Base-by-base conservation (phyloP, 2,113 vertebrate species). In the Pygoscelis adeliae region DNA sequence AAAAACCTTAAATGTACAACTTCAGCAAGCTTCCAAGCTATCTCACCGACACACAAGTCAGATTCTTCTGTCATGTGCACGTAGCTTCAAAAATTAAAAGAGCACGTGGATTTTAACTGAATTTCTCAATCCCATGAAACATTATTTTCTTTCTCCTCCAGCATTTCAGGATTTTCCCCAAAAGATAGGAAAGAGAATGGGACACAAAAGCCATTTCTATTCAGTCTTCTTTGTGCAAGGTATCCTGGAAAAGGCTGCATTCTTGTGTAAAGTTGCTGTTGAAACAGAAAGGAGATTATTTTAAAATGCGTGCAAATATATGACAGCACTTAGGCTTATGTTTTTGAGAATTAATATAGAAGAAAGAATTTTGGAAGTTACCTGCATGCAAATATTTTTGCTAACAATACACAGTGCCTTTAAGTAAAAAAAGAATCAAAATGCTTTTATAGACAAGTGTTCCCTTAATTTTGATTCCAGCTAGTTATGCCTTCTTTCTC, bases 241-340 rank as follows among this genome's bases (percentile, higher is more conserved):
- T 86, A 74, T 83, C 89, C 80, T 73, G 82, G 96, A 76, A 86
- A 93, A 90, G 72, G 61, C 83, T 87, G 90, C 3, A 52, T 84
- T 96, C 93, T 53, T 71, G 65, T 40, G 81, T 80, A 47, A 93
- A 82, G 53, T 67, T 65, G 95, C 98, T 97, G 96, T 46, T 95
- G 89, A 83, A 97, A 98, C 5, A 98, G 93, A 97, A 67, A 82
- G 21, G 85, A 22, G 34, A 73, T 87, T 69, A 80, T 69, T 97
- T 87, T 32, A 59, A 77, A 47, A 72, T 14, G 34, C 13, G 10
- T 52, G 67, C 27, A 94, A 76, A 94, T 63, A 15, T 5, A 73
- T 30, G 34, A 50, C 29, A 50, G 15, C 20, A 53, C 15, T 86
- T 56, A 19, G 29, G 11, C 5, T 77, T 73, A 25, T 2, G 6